A percentile compares a stretch with the other conserved stretches of the same genome.
phyloP scores from a whole-genome alignment of 2,113 vertebrate species.

The Gobio gobio region DNA sequence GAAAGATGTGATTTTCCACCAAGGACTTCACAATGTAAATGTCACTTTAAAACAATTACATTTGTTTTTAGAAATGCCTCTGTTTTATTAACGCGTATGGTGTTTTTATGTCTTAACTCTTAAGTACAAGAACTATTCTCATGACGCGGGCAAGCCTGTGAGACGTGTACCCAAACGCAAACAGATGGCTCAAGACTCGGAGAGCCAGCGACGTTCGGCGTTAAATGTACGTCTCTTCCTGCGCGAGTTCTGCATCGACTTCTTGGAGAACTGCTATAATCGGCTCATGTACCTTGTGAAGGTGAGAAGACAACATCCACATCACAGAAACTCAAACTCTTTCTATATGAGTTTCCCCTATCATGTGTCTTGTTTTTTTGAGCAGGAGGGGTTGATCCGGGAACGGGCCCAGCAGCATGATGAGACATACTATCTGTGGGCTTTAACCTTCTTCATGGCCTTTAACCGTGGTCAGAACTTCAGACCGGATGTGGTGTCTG shows the following conservation, averaged over 20 bases:
- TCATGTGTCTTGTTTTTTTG: neutral
- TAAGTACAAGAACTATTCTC: constrained; percentile 89
- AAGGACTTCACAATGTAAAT: constrained; percentile 89
- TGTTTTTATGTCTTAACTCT: neutral
- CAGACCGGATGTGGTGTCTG: constrained; percentile 88
- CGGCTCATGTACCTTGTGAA: constrained; percentile 93
- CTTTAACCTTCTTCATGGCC: constrained; percentile 93
- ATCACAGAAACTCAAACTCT: neutral
- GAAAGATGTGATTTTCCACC: constrained; percentile 89
- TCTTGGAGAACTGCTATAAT: constrained; percentile 94
- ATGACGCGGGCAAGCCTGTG: constrained; percentile 85
- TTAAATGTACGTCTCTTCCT: constrained; percentile 92
- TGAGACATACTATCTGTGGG: constrained; percentile 96
- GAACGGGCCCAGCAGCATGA: constrained; percentile 92
- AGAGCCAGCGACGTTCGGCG: constrained; percentile 80
- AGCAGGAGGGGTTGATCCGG: constrained; percentile 87
- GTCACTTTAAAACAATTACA: neutral
- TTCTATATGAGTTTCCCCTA: neutral
- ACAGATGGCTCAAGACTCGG: constrained; percentile 77
- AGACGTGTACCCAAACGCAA: constrained; percentile 82
- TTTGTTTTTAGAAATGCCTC: neutral
- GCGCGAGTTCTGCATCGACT: constrained; percentile 88
- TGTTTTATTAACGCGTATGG: neutral
- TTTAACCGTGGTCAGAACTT: constrained; percentile 89
- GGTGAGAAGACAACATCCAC: constrained; percentile 70